Conservation (phyloP, 2,113 vertebrate genomes). For the Alces alces region DNA sequence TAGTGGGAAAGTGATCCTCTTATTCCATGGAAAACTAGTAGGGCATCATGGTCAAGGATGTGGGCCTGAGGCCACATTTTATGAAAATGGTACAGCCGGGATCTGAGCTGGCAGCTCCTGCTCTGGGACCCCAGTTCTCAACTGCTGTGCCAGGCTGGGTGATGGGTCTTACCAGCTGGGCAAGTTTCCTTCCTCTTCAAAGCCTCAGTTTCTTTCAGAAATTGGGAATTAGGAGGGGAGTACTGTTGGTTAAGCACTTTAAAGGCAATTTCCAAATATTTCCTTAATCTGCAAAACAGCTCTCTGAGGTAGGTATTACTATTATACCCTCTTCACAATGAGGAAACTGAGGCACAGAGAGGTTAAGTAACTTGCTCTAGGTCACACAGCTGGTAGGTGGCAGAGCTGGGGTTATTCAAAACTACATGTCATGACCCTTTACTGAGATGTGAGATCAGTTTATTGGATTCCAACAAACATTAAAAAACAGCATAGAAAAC, state of each 20-base stretch:
- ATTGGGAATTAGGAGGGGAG: background rate
- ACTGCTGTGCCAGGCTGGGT: background rate
- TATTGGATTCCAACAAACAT: slow-evolving; percentile 32
- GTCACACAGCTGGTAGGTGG: slow-evolving; percentile 25
- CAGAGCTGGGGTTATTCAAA: slow-evolving; percentile 18
- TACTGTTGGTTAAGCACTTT: background rate
- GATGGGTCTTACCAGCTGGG: background rate
- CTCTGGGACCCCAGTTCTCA: background rate
- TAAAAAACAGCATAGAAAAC: background rate
- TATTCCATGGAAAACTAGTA: slow-evolving; percentile 8
- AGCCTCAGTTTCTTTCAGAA: background rate
- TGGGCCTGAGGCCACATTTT: background rate
- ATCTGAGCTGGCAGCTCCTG: background rate
- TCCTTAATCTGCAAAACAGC: background rate
- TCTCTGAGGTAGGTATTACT: background rate
- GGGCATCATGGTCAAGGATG: background rate
- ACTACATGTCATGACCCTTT: background rate
- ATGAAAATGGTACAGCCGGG: background rate
- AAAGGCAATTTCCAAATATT: background rate
- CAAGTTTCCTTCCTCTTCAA: slow-evolving; percentile 26
- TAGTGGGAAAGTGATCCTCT: background rate
- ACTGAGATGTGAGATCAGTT: slow-evolving; percentile 11
- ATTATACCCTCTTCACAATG: background rate
- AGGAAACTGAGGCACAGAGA: slow-evolving; percentile 24
- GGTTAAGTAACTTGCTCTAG: background rate